phyloP scores from a whole-genome alignment of 2,797 vertebrate genomes.

The Vireo griseus region DNA sequence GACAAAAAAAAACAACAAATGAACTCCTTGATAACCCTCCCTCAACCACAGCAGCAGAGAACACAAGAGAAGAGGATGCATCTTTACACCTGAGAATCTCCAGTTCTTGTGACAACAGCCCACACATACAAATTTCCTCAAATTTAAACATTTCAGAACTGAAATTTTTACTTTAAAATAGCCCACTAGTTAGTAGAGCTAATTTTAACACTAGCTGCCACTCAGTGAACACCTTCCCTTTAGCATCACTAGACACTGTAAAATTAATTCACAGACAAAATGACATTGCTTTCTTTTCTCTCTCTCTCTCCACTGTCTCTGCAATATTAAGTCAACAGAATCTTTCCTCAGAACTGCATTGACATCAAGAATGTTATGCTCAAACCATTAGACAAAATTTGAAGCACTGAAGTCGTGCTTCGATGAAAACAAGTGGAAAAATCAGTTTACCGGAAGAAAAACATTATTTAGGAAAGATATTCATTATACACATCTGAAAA shows the following conservation, averaged over 20 bases:
- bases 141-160: background rate
- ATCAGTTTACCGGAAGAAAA: slow-evolving; percentile 16
- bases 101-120: background rate
- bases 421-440: slow-evolving; percentile 27
- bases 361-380: slow-evolving; percentile 3
- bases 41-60: background rate
- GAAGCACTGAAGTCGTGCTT: background rate
- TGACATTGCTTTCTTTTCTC: background rate
- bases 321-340: slow-evolving; percentile 49
- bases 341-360: background rate
- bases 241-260: background rate
- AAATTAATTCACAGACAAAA: slow-evolving; percentile 22
- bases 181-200: background rate
- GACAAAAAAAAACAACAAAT: background rate
- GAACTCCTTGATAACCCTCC: too few species aligned
- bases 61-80: background rate
- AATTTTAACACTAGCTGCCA: background rate
- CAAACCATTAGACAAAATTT: slow-evolving; percentile 1
- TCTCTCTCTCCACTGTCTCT: background rate
- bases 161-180: background rate
- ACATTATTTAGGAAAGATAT: background rate
- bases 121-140: background rate
- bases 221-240: background rate
- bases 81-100: background rate
- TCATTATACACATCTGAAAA: background rate